Conservation (phyloP, 2,797 vertebrate genomes). For the Taenioides sp. region DNA sequence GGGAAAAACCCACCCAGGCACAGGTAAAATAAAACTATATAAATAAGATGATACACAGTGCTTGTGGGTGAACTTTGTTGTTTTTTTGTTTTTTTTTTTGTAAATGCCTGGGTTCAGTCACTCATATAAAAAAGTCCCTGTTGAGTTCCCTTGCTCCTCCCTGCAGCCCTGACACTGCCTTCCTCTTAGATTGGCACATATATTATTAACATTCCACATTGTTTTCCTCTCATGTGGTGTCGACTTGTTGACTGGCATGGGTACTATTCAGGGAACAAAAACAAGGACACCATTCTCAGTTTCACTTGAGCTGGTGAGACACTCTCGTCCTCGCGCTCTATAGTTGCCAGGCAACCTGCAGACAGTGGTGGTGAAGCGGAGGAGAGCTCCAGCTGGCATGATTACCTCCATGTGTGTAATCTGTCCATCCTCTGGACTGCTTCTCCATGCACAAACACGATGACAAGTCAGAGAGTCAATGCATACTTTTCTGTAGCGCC, state of each 20-base stretch:
- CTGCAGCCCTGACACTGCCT: not conserved
- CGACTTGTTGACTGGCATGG: slow-evolving; percentile 12
- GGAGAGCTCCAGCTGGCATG: slow-evolving; percentile 5
- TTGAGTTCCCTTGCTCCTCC: not conserved
- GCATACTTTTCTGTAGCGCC: not conserved
- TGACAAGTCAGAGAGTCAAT: not conserved
- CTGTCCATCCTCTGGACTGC: not conserved
- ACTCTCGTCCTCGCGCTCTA: slow-evolving; percentile 8
- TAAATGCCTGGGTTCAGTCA: not conserved
- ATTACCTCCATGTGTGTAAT: slow-evolving; percentile 13
- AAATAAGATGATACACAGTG: not conserved
- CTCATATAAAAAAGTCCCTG: slow-evolving; percentile 6
- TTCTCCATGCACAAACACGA: not conserved
- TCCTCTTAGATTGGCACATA: slow-evolving; percentile 6
- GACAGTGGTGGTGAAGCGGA: slow-evolving; percentile 5
- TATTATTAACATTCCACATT: slow-evolving; percentile 16
- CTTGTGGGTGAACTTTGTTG: not conserved
- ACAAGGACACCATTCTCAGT: slow-evolving; percentile 20
- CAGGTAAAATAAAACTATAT: not conserved
- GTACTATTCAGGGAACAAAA: slow-evolving; percentile 15
- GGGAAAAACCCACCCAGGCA: not conserved
- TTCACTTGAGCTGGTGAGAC: slow-evolving; percentile 11
- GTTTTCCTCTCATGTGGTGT: slow-evolving; percentile 14
- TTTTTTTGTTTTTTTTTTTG: not conserved
- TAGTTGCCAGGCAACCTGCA: slow-evolving; percentile 18